Conservation (phyloP, 2,797 vertebrate species). For the Sebastes trivittatus region DNA sequence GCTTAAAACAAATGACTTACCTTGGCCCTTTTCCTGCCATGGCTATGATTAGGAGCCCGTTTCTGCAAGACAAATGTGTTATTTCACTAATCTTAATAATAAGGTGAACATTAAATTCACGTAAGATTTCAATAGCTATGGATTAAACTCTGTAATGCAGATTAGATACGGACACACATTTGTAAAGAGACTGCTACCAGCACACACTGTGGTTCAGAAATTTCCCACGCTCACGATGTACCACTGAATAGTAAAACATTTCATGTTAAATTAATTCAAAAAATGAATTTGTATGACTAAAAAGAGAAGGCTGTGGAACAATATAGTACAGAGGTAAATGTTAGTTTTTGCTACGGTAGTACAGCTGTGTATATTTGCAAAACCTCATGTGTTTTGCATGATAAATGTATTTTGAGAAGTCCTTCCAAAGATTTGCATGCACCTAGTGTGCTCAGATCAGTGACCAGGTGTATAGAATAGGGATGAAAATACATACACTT, state of each 20-base stretch:
- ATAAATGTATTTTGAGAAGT: not conserved
- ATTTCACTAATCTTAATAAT: not conserved
- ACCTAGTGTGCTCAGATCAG: not conserved
- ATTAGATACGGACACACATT: not conserved
- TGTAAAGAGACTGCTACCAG: not conserved
- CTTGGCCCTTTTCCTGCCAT: slow-evolving; percentile 96
- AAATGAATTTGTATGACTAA: not conserved
- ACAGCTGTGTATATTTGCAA: too few species aligned
- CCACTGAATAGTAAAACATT: not conserved
- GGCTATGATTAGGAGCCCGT: slow-evolving; percentile 90
- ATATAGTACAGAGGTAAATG: not conserved
- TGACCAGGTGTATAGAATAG: not conserved
- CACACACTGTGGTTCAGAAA: not conserved
- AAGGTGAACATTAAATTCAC: not conserved
- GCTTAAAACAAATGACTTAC: slow-evolving; percentile 70
- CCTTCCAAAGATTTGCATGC: not conserved
- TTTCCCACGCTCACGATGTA: not conserved
- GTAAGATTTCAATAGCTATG: not conserved
- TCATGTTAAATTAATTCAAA: not conserved
- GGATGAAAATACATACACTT: not conserved
- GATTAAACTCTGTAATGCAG: not conserved
- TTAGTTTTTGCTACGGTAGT: too few species aligned
- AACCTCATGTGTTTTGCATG: too few species aligned
- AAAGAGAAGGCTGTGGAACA: not conserved
- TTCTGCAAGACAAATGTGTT: slow-evolving; percentile 80